These are phyloP conservation scores for Ephestia elutella DNA, from an alignment of 1,140 invertebrate species.

Conservation along the genomic window DNA sequence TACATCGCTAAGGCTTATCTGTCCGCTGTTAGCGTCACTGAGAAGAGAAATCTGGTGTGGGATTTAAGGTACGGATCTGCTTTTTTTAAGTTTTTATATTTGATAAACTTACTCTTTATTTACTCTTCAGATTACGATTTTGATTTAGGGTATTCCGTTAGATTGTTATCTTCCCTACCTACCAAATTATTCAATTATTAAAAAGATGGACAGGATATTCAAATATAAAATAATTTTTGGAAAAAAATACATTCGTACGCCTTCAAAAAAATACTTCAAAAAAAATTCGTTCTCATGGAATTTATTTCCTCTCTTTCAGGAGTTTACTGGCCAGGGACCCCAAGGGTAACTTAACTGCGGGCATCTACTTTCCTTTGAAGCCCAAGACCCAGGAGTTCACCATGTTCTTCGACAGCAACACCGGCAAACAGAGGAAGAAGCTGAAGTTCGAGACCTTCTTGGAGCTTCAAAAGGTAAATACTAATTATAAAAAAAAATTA, in stretches of 20 bases:
- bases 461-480: conserved; percentile 76
- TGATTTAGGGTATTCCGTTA: too few species aligned
- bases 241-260: too few species aligned
- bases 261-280: not conserved
- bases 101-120: too few species aligned
- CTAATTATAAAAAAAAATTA: too few species aligned
- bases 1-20: conserved; percentile 86
- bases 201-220: too few species aligned
- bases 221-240: too few species aligned
- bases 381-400: conserved; percentile 81
- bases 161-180: too few species aligned
- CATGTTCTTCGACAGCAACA: conserved; percentile 84
- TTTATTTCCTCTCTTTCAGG: conserved; percentile 47
- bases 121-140: too few species aligned
- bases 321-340: conserved; percentile 88
- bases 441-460: conserved; percentile 81
- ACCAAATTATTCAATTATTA: too few species aligned
- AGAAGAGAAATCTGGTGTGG: conserved; percentile 91
- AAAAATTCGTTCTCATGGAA: too few species aligned
- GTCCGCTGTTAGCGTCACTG: conserved; percentile 87
- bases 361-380: conserved; percentile 86
- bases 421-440: conserved; percentile 81
- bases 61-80: conserved; percentile 77
- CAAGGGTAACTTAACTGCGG: conserved; percentile 86
- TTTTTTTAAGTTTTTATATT: too few species aligned